Percentiles rank a stretch among this genome's conserved stretches.
Conservation (phyloP, 2,113 vertebrate species). For the Menura novaehollandiae region DNA sequence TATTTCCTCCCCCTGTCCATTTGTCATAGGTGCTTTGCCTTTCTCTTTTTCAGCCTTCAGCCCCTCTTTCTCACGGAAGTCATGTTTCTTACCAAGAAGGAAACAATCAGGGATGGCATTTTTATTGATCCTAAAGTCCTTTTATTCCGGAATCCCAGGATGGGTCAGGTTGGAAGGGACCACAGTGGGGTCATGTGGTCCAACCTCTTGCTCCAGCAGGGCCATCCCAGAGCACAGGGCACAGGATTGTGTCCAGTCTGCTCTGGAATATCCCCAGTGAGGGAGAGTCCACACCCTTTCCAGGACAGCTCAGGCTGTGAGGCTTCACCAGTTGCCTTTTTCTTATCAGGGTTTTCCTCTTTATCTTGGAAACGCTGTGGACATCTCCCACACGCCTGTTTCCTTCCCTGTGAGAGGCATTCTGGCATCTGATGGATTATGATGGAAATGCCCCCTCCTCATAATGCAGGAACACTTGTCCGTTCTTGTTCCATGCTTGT, state of each 20-base stretch:
- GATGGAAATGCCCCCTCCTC: background rate
- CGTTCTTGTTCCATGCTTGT: no score
- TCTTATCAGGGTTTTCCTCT: background rate
- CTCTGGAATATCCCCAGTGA: background rate
- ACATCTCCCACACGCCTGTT: background rate
- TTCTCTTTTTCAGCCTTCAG: background rate
- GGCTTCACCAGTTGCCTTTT: background rate
- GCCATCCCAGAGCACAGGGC: no score
- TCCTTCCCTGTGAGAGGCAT: background rate
- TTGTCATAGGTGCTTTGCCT: background rate
- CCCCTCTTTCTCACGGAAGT: background rate
- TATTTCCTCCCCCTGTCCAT: background rate
- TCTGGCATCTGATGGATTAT: background rate
- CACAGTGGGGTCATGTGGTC: background rate
- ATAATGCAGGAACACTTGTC: background rate
- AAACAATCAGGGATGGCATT: background rate
- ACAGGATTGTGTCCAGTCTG: background rate
- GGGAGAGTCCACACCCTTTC: background rate
- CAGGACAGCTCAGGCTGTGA: background rate
- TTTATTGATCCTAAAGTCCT: background rate
- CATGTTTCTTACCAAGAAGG: background rate
- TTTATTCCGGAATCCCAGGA: background rate
- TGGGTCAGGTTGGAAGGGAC: background rate
- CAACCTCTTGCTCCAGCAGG: background rate
- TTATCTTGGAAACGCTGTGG: background rate